These are phyloP conservation scores for Phymanthus crucifer DNA, from an alignment of 92 coral and sea anemone genomes.

Conservation along the genomic window DNA sequence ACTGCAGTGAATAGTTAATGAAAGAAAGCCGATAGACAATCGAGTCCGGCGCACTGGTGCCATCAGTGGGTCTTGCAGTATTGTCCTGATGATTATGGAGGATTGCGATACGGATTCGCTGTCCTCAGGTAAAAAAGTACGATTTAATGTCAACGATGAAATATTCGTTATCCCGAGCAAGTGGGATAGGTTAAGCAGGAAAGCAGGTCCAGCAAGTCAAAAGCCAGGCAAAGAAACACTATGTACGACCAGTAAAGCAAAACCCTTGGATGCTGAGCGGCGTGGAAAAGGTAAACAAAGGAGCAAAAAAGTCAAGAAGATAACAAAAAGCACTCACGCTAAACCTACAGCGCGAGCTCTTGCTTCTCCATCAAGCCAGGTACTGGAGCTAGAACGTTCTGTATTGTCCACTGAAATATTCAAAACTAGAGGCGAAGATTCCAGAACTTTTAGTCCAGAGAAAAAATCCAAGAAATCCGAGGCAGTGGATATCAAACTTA, in stretches of 20 bases:
- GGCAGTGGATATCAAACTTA: constrained; percentile 42
- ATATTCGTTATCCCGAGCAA: constrained; percentile 82
- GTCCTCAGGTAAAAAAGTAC: constrained; percentile 68
- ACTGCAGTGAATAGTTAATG: neutral
- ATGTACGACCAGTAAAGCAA: constrained; percentile 27
- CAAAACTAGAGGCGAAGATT: neutral
- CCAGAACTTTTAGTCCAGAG: neutral
- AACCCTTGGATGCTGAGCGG: constrained; percentile 22
- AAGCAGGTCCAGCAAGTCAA: constrained; percentile 15
- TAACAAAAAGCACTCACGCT: constrained; percentile 1
- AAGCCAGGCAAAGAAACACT: constrained; percentile 23
- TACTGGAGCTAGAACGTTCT: constrained; percentile 3
- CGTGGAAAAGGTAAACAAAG: constrained; percentile 43
- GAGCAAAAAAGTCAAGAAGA: constrained; percentile 37
- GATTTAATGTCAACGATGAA: constrained; percentile 84
- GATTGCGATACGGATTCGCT: neutral
- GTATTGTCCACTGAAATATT: constrained; percentile 13
- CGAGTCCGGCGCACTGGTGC: neutral
- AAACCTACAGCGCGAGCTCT: constrained; percentile 7
- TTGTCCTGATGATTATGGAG: neutral
- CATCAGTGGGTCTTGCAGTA: neutral
- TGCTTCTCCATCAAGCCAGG: constrained; percentile 18
- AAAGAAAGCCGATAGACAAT: constrained; percentile 4
- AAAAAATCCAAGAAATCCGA: neutral
- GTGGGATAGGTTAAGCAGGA: constrained; percentile 72